Percentiles rank a stretch among this genome's conserved stretches.
Evolutionary conservation across 2,888 invertebrate species (phyloP).

Genomic region (Drosophila subsilvestris): DNA sequence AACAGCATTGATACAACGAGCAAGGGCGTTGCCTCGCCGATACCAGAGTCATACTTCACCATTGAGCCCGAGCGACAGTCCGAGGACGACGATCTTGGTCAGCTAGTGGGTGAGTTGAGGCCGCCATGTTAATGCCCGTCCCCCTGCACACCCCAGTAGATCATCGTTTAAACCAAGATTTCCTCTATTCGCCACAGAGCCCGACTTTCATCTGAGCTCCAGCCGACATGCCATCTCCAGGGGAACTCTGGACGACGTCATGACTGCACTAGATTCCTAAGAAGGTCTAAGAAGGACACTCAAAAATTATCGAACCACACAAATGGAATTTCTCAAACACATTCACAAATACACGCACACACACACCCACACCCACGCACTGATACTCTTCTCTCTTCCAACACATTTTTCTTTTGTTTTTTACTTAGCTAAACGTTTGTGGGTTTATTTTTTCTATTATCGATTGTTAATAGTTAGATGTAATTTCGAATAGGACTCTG

Average conservation of each 20-base stretch:
- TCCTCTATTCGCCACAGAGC: constrained; percentile 26
- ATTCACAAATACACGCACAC: neutral
- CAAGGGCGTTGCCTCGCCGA: constrained; percentile 3
- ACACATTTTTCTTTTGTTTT: neutral
- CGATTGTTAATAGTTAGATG: neutral
- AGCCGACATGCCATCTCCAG: constrained; percentile 45
- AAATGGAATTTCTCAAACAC: neutral
- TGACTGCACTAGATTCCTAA: constrained; percentile 60
- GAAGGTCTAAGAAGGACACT: neutral
- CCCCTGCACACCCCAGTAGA: neutral
- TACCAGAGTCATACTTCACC: constrained; percentile 21
- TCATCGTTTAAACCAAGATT: neutral
- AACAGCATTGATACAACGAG: constrained; percentile 21
- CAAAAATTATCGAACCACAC: neutral
- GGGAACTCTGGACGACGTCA: constrained; percentile 56
- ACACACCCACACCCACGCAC: constrained; percentile 1
- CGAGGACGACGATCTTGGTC: constrained; percentile 54
- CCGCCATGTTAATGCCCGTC: too few species aligned
- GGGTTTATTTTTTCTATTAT: neutral
- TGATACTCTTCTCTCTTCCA: neutral
- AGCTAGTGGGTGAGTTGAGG: constrained; percentile 50
- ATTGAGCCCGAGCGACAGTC: constrained; percentile 50
- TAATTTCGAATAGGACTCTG: too few species aligned
- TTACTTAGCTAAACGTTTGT: neutral
- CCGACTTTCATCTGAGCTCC: constrained; percentile 45